These are phyloP conservation scores for Kryptolebias ocellatus DNA, from an alignment of 2,797 vertebrate genomes.

Conservation along the genomic window DNA sequence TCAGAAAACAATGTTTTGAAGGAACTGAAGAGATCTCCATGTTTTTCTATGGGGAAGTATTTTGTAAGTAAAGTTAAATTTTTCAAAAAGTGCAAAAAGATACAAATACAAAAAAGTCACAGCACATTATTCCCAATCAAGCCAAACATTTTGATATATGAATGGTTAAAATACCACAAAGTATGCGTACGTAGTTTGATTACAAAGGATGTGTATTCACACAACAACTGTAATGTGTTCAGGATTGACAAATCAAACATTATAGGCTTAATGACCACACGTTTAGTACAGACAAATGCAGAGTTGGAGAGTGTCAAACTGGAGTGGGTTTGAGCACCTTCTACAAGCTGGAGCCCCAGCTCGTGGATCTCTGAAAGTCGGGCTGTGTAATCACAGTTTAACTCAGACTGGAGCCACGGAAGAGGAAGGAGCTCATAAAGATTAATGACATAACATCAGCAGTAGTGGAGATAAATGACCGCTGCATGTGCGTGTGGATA, in stretches of 20 bases:
- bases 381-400: slow-evolving; percentile 28
- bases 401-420: slow-evolving; percentile 17
- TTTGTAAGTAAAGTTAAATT: too few relatives aligned
- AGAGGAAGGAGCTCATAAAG: slow-evolving; percentile 23
- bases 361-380: slow-evolving; percentile 10
- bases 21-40: too few relatives aligned
- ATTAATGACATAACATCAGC: slow-evolving; percentile 39
- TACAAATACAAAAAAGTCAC: too few relatives aligned
- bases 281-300: background rate
- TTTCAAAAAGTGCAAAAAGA: too few relatives aligned
- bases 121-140: too few relatives aligned
- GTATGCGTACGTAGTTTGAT: too few relatives aligned
- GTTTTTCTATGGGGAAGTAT: too few relatives aligned
- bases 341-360: slow-evolving; percentile 14
- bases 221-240: background rate
- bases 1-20: too few relatives aligned
- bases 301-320: slow-evolving; percentile 11
- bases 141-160: too few relatives aligned
- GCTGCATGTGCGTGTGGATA: slow-evolving; percentile 4
- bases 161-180: too few relatives aligned
- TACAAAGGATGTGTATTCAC: too few relatives aligned
- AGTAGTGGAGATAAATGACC: slow-evolving; percentile 13
- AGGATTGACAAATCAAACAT: slow-evolving; percentile 15
- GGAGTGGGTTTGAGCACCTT: slow-evolving; percentile 4
- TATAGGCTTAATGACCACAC: slow-evolving; percentile 29